A percentile compares a stretch with the other conserved stretches of the same genome.
These are phyloP conservation scores for Papio anubis DNA, from an alignment of 2,113 vertebrate genomes.

Conservation along the genomic window DNA sequence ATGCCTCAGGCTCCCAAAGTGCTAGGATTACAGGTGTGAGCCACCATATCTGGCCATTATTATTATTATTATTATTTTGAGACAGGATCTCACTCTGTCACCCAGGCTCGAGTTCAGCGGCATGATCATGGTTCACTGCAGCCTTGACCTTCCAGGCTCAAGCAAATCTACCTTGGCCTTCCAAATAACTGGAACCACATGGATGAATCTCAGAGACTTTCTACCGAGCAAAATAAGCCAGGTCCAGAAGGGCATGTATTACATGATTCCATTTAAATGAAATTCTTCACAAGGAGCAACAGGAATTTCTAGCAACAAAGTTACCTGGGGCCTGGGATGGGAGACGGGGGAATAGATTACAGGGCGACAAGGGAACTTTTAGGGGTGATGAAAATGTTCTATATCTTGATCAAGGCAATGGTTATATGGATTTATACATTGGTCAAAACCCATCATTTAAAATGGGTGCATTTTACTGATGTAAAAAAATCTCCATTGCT, in stretches of 20 bases:
- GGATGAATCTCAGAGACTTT: background rate
- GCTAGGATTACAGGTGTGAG: no score
- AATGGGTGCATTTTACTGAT: no score
- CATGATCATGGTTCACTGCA: no score
- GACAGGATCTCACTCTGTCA: no score
- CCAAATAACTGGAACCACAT: no score
- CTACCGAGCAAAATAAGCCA: background rate
- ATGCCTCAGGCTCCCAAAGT: no score
- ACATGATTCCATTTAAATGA: background rate
- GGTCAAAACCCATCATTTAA: background rate
- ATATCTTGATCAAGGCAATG: background rate
- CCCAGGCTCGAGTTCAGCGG: no score
- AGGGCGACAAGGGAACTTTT: background rate
- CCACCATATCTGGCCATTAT: no score
- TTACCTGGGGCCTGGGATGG: background rate
- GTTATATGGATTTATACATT: background rate
- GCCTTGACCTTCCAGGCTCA: no score
- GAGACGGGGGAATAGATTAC: background rate
- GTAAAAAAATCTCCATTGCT: background rate
- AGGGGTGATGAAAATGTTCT: background rate
- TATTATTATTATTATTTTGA: no score
- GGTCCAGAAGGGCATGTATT: no score
- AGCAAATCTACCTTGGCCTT: no score
- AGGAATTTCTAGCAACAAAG: background rate
- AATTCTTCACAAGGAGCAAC: background rate